Evolutionary conservation across 1,140 invertebrate species (phyloP).

Genomic region (Euwallacea similis): DNA sequence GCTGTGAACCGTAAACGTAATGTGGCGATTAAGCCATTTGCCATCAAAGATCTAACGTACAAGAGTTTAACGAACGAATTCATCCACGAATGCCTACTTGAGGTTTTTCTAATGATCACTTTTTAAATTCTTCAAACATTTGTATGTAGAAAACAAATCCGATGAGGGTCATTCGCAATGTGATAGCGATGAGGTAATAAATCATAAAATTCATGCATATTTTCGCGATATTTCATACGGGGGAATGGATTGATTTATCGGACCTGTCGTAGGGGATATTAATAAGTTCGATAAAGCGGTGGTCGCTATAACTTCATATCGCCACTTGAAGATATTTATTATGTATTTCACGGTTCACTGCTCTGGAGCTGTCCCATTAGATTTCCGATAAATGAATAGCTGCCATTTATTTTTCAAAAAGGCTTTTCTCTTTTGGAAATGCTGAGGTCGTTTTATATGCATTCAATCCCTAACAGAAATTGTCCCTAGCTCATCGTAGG

Average conservation of each 20-base stretch:
- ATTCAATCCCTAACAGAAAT: too few species aligned
- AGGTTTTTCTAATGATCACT: not conserved
- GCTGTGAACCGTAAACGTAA: not conserved
- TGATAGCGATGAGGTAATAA: constrained; percentile 29
- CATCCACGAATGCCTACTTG: too few species aligned
- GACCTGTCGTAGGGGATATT: constrained; percentile 12
- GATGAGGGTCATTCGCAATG: constrained; percentile 17
- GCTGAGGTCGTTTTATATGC: too few species aligned
- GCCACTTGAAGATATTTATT: constrained; percentile 20
- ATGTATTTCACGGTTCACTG: constrained; percentile 1
- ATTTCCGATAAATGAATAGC: constrained; percentile 2
- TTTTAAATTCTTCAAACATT: constrained; percentile 11
- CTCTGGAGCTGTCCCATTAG: not conserved
- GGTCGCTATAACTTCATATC: constrained; percentile 18
- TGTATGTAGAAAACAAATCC: constrained; percentile 12
- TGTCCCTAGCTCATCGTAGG: too few species aligned
- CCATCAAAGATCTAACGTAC: too few species aligned
- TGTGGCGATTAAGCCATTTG: too few species aligned
- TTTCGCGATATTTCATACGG: constrained; percentile 25
- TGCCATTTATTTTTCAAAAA: not conserved
- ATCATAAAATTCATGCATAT: constrained; percentile 33
- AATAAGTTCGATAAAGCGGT: constrained; percentile 28
- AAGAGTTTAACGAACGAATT: too few species aligned
- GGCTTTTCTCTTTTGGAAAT: too few species aligned
- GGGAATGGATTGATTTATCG: constrained; percentile 29